Evolutionary conservation across 2,113 vertebrate species (phyloP).

Genomic region (Pachyramphus minor): DNA sequence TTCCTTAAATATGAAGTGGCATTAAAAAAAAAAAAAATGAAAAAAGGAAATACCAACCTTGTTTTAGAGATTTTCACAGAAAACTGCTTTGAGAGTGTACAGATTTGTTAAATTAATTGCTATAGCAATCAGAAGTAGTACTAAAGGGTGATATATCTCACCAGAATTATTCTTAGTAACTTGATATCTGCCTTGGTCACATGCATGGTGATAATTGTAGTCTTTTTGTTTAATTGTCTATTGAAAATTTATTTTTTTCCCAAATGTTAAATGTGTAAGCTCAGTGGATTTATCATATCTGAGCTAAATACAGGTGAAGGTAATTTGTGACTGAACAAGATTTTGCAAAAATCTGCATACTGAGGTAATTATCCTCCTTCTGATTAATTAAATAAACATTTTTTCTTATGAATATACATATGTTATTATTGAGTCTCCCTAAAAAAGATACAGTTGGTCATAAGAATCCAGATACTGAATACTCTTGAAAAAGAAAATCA

Average conservation of each 20-base stretch:
- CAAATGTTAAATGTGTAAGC: neutral
- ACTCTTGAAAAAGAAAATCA: neutral
- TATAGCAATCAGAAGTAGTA: neutral
- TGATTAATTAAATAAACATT: constrained; percentile 21
- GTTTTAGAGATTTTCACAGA: neutral
- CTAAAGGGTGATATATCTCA: neutral
- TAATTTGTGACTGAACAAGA: neutral
- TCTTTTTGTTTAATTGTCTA: neutral
- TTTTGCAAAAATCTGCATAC: constrained; percentile 13
- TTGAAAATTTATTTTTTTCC: neutral
- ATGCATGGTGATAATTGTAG: neutral
- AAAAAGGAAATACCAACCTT: neutral
- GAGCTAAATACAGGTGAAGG: neutral
- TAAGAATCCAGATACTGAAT: neutral
- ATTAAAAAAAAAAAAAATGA: neutral
- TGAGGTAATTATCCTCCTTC: neutral
- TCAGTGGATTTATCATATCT: neutral
- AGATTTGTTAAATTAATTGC: neutral
- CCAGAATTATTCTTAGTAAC: neutral
- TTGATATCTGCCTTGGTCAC: neutral
- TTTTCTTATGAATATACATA: constrained; percentile 26
- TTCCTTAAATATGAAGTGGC: neutral
- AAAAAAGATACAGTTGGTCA: neutral
- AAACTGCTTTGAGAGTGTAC: neutral
- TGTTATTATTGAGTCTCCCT: neutral